phyloP scores from a whole-genome alignment of 1,140 invertebrate species.

The Argopecten irradians region DNA sequence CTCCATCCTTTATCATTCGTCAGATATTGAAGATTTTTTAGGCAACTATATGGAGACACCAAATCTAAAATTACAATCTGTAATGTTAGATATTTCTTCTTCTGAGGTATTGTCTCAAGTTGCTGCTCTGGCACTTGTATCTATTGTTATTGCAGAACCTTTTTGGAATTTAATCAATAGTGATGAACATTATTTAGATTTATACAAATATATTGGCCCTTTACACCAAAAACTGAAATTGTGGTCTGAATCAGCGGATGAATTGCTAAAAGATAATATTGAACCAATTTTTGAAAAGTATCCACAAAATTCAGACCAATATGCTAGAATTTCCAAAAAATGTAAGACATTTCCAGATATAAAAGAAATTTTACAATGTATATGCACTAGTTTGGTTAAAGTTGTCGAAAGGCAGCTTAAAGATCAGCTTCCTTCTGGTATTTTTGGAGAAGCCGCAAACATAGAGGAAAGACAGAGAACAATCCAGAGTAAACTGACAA shows the following conservation, averaged over 20 bases:
- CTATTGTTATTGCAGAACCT: constrained; percentile 26
- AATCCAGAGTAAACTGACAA: constrained; percentile 46
- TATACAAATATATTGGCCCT: constrained; percentile 10
- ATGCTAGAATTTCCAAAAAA: constrained; percentile 25
- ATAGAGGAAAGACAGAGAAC: constrained; percentile 10
- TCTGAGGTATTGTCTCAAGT: neutral
- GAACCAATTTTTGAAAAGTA: constrained; percentile 22
- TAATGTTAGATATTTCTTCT: constrained; percentile 35
- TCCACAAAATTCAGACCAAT: constrained; percentile 4
- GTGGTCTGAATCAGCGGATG: neutral
- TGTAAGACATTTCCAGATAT: neutral
- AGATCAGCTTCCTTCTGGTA: constrained; percentile 47
- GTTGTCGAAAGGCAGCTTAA: constrained; percentile 40
- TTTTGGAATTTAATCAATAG: constrained; percentile 35
- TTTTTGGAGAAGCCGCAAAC: constrained; percentile 17
- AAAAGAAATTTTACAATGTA: neutral
- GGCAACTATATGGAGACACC: constrained; percentile 29
- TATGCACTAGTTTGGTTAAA: constrained; percentile 31
- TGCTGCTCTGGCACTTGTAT: constrained; percentile 18
- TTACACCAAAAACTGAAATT: neutral
- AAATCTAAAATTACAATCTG: constrained; percentile 47
- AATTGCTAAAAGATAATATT: neutral
- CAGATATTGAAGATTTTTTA: constrained; percentile 45
- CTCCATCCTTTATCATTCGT: constrained; percentile 30
- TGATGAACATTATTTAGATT: neutral